Percentiles rank a stretch among this genome's conserved stretches.
These are phyloP conservation scores for Poeciliopsis prolifica DNA, from an alignment of 2,113 vertebrate genomes.

Conservation along the genomic window DNA sequence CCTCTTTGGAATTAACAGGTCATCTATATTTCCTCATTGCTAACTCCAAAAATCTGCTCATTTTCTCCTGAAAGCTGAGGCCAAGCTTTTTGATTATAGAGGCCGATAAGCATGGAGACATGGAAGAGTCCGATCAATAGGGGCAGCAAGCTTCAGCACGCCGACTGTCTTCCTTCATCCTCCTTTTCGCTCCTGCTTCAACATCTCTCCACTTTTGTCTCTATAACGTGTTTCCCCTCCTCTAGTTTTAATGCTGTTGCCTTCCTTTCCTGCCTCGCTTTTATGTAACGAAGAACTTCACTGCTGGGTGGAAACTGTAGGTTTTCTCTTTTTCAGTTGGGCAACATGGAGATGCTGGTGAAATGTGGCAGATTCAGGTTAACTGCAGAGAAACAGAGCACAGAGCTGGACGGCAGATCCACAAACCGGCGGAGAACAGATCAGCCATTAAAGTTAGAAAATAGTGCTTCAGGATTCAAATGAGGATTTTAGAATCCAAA, in stretches of 20 bases:
- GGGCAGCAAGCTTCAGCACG: conserved; percentile 7
- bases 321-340: conserved; percentile 46
- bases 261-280: conserved; percentile 11
- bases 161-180: conserved; percentile 10
- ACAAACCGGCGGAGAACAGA: no score
- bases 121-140: conserved; percentile 41
- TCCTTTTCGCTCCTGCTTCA: neutral
- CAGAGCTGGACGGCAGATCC: neutral
- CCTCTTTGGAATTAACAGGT: conserved; percentile 50
- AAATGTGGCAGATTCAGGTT: conserved; percentile 52
- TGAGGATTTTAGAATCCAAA: no score
- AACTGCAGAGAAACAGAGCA: no score
- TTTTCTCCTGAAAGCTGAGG: conserved; percentile 53
- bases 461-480: no score
- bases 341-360: conserved; percentile 53
- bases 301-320: conserved; percentile 40
- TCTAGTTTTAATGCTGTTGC: neutral
- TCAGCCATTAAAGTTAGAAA: no score
- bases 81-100: conserved; percentile 42
- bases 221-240: neutral
- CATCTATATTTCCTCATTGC: conserved; percentile 55
- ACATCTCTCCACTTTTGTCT: neutral
- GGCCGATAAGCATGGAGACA: conserved; percentile 48
- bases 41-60: conserved; percentile 45
- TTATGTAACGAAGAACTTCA: conserved; percentile 44